Conservation (phyloP, 2,797 vertebrate genomes). For the Falco rusticolus region DNA sequence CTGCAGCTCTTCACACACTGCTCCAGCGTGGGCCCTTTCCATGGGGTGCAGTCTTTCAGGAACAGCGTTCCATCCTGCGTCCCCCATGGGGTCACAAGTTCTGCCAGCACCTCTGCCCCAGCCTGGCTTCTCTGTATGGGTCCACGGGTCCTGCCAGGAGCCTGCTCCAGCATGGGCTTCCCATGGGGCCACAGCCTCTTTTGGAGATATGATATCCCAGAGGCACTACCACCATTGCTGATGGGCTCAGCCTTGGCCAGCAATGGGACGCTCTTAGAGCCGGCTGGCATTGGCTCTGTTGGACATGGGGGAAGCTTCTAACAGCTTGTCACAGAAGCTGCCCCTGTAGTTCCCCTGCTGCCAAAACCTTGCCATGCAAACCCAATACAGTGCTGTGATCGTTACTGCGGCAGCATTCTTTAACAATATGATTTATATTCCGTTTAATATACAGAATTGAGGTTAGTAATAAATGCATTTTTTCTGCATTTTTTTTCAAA, state of each 20-base stretch:
- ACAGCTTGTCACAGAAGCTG: too few relatives aligned
- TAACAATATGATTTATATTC: background rate
- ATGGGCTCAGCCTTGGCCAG: background rate
- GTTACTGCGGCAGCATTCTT: background rate
- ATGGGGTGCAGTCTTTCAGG: background rate
- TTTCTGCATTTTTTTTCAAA: background rate
- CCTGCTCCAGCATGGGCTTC: background rate
- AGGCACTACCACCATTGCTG: background rate
- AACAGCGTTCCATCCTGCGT: background rate
- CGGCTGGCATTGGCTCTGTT: background rate
- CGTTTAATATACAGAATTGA: background rate
- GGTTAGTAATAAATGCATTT: background rate
- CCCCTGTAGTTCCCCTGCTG: background rate
- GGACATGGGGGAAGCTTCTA: background rate
- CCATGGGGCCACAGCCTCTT: background rate
- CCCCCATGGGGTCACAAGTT: too few relatives aligned
- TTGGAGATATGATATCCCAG: background rate
- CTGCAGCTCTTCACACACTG: background rate
- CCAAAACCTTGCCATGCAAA: background rate
- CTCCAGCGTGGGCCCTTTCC: background rate
- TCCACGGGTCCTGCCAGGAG: background rate
- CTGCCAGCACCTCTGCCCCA: background rate
- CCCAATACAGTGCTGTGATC: background rate
- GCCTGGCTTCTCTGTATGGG: background rate
- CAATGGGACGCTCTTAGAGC: too few relatives aligned